A percentile compares a stretch with the other conserved stretches of the same genome.
Conservation (phyloP, 2,113 vertebrate species). For the Anolis carolinensis region DNA sequence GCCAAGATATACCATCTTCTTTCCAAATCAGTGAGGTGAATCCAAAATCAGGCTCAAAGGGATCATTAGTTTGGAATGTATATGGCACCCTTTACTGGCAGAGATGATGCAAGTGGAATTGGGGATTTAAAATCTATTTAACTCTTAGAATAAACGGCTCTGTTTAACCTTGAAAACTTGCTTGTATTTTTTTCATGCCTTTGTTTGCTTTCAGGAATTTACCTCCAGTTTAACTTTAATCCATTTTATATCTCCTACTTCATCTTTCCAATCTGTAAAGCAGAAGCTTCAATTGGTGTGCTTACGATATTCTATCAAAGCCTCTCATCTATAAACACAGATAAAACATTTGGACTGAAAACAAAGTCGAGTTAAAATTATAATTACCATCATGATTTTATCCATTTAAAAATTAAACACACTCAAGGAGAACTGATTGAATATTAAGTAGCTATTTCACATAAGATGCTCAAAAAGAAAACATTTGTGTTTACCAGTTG, state of each 20-base stretch:
- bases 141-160: slow-evolving; percentile 54
- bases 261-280: slow-evolving; percentile 61
- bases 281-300: slow-evolving; percentile 36
- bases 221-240: slow-evolving; percentile 65
- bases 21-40: background rate
- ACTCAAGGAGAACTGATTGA: slow-evolving; percentile 20
- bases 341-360: slow-evolving; percentile 27
- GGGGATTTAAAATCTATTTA: slow-evolving; percentile 60
- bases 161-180: slow-evolving; percentile 62
- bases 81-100: slow-evolving; percentile 33
- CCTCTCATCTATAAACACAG: slow-evolving; percentile 38
- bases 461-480: slow-evolving; percentile 1
- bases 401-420: background rate
- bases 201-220: slow-evolving; percentile 69
- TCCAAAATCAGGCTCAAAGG: background rate
- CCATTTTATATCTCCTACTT: slow-evolving; percentile 51
- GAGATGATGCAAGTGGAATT: slow-evolving; percentile 41
- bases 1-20: background rate
- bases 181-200: slow-evolving; percentile 56
- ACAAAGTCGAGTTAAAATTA: slow-evolving; percentile 31
- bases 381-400: slow-evolving; percentile 47
- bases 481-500: background rate
- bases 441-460: slow-evolving; percentile 26
- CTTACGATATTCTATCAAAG: slow-evolving; percentile 25
- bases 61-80: background rate